Base-by-base conservation (phyloP, 2,113 vertebrate genomes). In the Gadus chalcogrammus region DNA sequence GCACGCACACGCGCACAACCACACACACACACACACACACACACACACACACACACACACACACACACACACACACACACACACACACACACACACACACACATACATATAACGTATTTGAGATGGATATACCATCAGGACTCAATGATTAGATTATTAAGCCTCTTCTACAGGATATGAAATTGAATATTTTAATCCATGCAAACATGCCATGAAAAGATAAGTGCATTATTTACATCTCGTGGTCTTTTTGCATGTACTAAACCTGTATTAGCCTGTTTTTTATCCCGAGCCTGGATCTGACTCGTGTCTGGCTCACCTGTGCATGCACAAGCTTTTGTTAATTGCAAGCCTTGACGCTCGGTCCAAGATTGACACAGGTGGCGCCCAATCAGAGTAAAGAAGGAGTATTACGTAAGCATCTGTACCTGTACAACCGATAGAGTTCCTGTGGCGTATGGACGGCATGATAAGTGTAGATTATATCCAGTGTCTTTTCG, bases 391-490 rank as follows among this genome's bases (percentile, higher is more conserved):
- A 72, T 75, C 74, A 56, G 74, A 82, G 35, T 61, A 64, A 68
- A 74, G 67, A 78, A 72, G 67, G 67, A 70, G 70, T 74, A 20
- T 76, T 78, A 70, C 72, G 65, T 84, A 68, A 71, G 59, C 56
- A 69, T 69, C 62, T 81, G 71, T 76, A 80, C 66, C 65, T 82
- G 88, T 88, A 87, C 63, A 80, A 84, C 73, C 59, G 6, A 24
- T 80, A 78, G 82, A 88, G 82, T 82, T 71, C 79, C 76, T 74
- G 77, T 87, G 83, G 82, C 83, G 61, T 35, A 71, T 85, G 81
- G 83, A 84, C 12, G 79, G 89, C 89, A 91, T 90, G 87, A 84
- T 85, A 74, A 13, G 77, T 86, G 22, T 82, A 80, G 84, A 79
- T 74, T 81, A 82, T 75, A 81, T 86, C 76, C 84, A 84, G 77